Percentiles rank a stretch among this genome's conserved stretches.
phyloP scores from a whole-genome alignment of 92 coral and sea anemone genomes.

The Actinostola sp. region DNA sequence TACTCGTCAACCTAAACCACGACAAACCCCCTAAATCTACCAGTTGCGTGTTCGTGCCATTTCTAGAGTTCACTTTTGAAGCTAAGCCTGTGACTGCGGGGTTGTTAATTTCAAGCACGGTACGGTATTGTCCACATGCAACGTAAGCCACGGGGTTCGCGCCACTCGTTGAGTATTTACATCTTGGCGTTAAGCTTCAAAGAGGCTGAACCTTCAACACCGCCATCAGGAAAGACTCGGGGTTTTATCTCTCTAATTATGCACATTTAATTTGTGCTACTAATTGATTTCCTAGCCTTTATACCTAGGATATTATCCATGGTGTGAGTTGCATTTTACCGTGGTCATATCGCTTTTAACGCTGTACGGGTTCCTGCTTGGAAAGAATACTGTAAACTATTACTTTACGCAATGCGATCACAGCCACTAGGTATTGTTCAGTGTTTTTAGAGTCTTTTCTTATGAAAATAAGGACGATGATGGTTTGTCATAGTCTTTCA shows the following conservation, averaged over 20 bases:
- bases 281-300: slow-evolving; percentile 34
- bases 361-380: slow-evolving; percentile 7
- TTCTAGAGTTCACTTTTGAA: slow-evolving; percentile 16
- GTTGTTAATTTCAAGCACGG: slow-evolving; percentile 43
- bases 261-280: slow-evolving; percentile 24
- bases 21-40: not conserved
- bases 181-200: slow-evolving; percentile 41
- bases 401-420: slow-evolving; percentile 5
- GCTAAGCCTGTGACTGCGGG: slow-evolving; percentile 33
- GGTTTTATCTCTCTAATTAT: slow-evolving; percentile 34
- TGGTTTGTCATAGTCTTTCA: not conserved
- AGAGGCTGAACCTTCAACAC: slow-evolving; percentile 14
- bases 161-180: slow-evolving; percentile 45
- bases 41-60: slow-evolving; percentile 37
- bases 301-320: not conserved
- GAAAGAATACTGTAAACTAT: not conserved
- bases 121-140: slow-evolving; percentile 35
- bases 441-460: slow-evolving; percentile 9
- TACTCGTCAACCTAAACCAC: not conserved
- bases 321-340: slow-evolving; percentile 11
- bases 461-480: slow-evolving; percentile 10
- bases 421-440: slow-evolving; percentile 10
- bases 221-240: slow-evolving; percentile 7
- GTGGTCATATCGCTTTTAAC: not conserved
- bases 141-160: slow-evolving; percentile 27